Evolutionary conservation across 2,797 vertebrate genomes (phyloP).

Genomic region (Acridotheres tristis): DNA sequence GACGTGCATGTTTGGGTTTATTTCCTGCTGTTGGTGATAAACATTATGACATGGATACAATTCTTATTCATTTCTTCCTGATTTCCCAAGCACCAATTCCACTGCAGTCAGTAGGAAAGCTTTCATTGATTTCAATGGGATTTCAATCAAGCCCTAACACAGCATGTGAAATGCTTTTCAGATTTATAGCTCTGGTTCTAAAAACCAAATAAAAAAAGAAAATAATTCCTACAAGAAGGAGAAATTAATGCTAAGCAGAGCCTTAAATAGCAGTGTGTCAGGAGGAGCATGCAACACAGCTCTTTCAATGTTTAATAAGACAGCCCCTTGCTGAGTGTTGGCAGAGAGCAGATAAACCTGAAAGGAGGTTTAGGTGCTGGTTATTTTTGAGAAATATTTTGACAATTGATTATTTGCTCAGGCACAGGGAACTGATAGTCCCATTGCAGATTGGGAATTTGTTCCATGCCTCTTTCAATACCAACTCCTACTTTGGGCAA

Average conservation of each 20-base stretch:
- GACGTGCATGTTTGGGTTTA: not conserved
- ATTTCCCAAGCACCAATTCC: not conserved
- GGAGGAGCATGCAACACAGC: not conserved
- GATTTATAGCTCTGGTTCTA: slow-evolving; percentile 14
- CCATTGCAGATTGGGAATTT: not conserved
- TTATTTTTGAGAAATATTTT: not conserved
- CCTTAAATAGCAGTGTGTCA: not conserved
- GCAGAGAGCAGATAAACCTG: not conserved
- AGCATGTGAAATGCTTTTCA: not conserved
- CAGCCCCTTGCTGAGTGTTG: not conserved
- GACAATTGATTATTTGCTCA: not conserved
- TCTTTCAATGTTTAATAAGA: not conserved
- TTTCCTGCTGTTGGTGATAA: not conserved
- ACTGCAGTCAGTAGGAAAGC: not conserved
- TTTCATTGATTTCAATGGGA: not conserved
- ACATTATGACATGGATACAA: not conserved
- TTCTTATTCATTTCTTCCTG: not conserved
- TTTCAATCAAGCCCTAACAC: slow-evolving; percentile 28
- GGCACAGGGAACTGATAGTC: not conserved
- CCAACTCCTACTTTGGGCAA: not conserved
- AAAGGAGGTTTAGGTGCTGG: not conserved
- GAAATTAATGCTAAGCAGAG: not conserved
- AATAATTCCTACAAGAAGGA: not conserved
- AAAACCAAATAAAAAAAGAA: not conserved
- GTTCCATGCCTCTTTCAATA: not conserved